Conservation (phyloP, 2,113 vertebrate species). For the Xiphophorus hellerii region DNA sequence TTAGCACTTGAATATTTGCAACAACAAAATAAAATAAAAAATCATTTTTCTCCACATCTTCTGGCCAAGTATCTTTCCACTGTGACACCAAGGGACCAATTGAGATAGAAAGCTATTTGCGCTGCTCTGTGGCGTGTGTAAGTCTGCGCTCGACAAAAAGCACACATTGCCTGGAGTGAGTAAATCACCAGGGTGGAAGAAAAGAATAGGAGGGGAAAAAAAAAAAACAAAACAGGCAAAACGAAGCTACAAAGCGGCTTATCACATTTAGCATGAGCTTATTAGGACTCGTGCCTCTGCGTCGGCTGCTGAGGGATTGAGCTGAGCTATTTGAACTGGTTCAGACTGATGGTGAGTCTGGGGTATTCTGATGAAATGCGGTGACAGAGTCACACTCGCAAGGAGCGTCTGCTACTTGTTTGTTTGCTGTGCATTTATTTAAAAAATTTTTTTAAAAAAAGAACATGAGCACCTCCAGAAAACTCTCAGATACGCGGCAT, state of each 20-base stretch:
- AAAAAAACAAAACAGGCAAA: conserved; percentile 48
- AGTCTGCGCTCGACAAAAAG: conserved; percentile 62
- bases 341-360: conserved; percentile 73
- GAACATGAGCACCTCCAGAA: conserved; percentile 30
- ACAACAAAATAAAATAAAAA: conserved; percentile 22
- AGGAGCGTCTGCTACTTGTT: conserved; percentile 37
- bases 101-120: conserved; percentile 80
- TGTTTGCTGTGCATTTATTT: conserved; percentile 34
- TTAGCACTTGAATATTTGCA: conserved; percentile 70
- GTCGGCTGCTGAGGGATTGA: conserved; percentile 68
- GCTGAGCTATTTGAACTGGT: conserved; percentile 72
- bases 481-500: conserved; percentile 11
- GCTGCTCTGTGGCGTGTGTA: conserved; percentile 58
- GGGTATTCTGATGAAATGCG: conserved; percentile 79
- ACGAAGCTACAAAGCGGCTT: conserved; percentile 70
- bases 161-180: conserved; percentile 72
- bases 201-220: conserved; percentile 55
- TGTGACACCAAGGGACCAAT: conserved; percentile 80
- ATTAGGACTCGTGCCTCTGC: conserved; percentile 68
- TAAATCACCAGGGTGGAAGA: conserved; percentile 77
- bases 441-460: neutral
- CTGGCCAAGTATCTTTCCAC: conserved; percentile 77
- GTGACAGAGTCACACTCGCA: conserved; percentile 67
- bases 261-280: conserved; percentile 75
- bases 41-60: conserved; percentile 53